Evolutionary conservation across 2,797 vertebrate species (phyloP), one percentile per base, ranked within the genome.

Genomic region (Danionella dracula): DNA sequence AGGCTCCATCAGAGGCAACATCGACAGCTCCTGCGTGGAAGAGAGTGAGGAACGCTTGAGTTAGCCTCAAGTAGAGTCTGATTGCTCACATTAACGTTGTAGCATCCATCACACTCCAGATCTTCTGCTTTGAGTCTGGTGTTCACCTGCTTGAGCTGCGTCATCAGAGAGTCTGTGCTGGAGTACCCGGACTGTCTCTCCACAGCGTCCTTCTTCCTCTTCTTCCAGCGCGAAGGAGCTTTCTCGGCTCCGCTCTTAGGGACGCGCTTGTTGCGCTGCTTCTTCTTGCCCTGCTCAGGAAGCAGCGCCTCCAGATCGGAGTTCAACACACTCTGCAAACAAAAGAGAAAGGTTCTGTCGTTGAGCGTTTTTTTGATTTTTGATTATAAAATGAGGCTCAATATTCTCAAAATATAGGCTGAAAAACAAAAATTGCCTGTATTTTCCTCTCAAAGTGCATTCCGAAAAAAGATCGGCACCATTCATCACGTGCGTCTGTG

Each of bases 1-100:
- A 0, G 97, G 97, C 85, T 99, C 97, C 92, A 97, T 93, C 72
- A 99, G 88, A 70, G 96, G 95, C 73, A 98, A 89, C 77, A 95
- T 88, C 20, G 94, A 91, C 78, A 97, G 89, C 79, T 97, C 89
- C 90, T 93, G 46, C 29, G 78, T 51, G 71, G 27, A 53, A 35
- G n/a, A 32, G 5, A 17, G 9, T 48, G 1, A 38, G 56, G 20
- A 6, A 42, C 27, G 9, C 40, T n/a, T n/a, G n/a, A n/a, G n/a
- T n/a, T n/a, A n/a, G n/a, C n/a, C n/a, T n/a, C n/a, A n/a, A n/a
- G n/a, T n/a, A n/a, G n/a, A n/a, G n/a, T n/a, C n/a, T n/a, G n/a
- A n/a, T n/a, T n/a, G n/a, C n/a, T n/a, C n/a, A n/a, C n/a, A n/a
- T n/a, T n/a, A n/a, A n/a, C n/a, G n/a, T n/a, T n/a, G n/a, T n/a